These are phyloP conservation scores for Geotrypetes seraphini DNA, from an alignment of 2,797 vertebrate species.

Conservation along the genomic window DNA sequence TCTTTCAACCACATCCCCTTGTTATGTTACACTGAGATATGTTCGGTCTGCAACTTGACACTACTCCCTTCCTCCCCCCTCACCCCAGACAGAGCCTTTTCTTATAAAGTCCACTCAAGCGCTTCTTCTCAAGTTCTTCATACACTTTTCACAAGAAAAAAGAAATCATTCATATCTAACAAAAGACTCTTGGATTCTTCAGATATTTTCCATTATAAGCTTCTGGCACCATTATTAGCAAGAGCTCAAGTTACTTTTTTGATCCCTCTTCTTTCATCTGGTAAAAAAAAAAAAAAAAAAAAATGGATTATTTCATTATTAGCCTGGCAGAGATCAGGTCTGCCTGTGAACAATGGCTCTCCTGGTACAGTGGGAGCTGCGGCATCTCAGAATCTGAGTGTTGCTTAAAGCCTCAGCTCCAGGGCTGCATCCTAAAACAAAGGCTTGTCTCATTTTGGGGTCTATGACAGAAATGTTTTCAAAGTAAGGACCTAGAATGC, in stretches of 20 bases:
- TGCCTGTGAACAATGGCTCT: constrained; percentile 33
- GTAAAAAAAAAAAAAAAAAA: too few relatives aligned
- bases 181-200: constrained; percentile 56
- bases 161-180: constrained; percentile 65
- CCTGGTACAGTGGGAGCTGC: too few relatives aligned
- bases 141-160: constrained; percentile 58
- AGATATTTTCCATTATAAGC: constrained; percentile 60
- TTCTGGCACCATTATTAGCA: constrained; percentile 48
- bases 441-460: too few relatives aligned
- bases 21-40: constrained; percentile 33
- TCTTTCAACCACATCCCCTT: constrained; percentile 44
- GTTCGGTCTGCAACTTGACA: constrained; percentile 44
- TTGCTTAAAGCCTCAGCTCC: too few relatives aligned
- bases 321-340: constrained; percentile 38
- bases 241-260: constrained; percentile 55
- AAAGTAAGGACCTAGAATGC: too few relatives aligned
- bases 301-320: constrained; percentile 65
- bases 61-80: constrained; percentile 19
- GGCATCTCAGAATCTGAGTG: too few relatives aligned
- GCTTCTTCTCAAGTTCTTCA: constrained; percentile 65
- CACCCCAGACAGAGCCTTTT: constrained; percentile 56
- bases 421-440: too few relatives aligned
- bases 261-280: constrained; percentile 61
- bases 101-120: constrained; percentile 55
- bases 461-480: too few relatives aligned